A percentile compares a stretch with the other conserved stretches of the same genome.
Conservation (phyloP, 2,797 vertebrate genomes). For the Eulemur mongoz region DNA sequence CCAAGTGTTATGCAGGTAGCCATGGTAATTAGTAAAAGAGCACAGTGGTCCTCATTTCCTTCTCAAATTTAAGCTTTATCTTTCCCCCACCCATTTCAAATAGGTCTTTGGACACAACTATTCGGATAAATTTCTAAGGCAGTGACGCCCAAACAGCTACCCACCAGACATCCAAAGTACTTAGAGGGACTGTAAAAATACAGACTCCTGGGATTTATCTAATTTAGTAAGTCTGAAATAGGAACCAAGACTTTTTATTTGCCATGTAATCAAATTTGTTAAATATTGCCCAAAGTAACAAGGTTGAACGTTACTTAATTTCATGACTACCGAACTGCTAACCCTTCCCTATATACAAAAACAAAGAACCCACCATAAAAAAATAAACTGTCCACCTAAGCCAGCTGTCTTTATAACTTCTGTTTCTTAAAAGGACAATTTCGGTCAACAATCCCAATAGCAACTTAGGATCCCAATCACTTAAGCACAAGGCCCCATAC, state of each 20-base stretch:
- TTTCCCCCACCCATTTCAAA: not conserved
- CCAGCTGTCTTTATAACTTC: not conserved
- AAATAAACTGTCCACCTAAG: constrained; percentile 9
- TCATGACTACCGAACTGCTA: not conserved
- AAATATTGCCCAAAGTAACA: not conserved
- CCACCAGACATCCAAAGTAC: not conserved
- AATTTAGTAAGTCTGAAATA: constrained; percentile 1
- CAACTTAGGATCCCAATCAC: not conserved
- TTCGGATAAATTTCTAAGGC: not conserved
- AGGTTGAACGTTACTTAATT: not conserved
- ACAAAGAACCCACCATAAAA: not conserved
- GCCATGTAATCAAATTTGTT: not conserved
- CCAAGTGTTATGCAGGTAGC: not conserved
- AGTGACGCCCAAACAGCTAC: not conserved
- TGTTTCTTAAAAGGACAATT: constrained; percentile 17
- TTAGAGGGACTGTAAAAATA: constrained; percentile 3
- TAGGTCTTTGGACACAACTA: not conserved
- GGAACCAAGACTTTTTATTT: not conserved
- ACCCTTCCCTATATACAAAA: not conserved
- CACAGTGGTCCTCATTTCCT: not conserved
- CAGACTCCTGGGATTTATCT: not conserved
- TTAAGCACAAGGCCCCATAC: constrained; percentile 27
- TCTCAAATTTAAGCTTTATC: not conserved
- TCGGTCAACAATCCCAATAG: not conserved
- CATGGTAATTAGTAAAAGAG: not conserved